phyloP scores from a whole-genome alignment of 2,113 vertebrate genomes.

The Platysteira castanea region DNA sequence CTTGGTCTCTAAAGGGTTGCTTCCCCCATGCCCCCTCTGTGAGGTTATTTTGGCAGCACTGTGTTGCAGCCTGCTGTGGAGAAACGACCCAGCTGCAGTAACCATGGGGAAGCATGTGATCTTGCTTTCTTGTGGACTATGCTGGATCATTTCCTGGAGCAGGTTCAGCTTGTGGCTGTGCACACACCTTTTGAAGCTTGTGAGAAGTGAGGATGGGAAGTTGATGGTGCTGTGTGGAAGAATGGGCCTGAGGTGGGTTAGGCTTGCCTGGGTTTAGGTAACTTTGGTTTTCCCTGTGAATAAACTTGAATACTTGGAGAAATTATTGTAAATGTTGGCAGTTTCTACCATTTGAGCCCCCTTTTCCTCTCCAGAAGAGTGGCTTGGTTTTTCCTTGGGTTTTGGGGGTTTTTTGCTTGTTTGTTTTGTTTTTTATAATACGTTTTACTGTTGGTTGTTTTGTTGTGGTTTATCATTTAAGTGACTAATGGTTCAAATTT shows the following conservation, averaged over 20 bases:
- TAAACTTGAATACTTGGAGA: neutral
- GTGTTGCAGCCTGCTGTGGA: neutral
- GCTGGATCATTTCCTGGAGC: neutral
- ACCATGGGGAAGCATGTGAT: fast-evolving
- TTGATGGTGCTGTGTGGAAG: neutral
- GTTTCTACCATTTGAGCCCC: neutral
- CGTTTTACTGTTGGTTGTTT: neutral
- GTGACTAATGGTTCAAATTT: neutral
- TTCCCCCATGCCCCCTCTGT: neutral
- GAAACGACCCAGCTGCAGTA: neutral
- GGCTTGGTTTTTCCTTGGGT: neutral
- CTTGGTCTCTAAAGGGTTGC: neutral
- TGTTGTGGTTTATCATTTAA: neutral
- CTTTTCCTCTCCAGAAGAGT: neutral
- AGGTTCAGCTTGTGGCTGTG: neutral
- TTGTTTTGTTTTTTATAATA: neutral
- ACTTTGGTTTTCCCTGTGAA: neutral
- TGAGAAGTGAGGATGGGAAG: neutral
- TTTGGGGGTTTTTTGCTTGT: neutral
- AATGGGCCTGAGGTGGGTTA: neutral
- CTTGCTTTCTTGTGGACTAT: neutral
- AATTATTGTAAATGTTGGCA: neutral
- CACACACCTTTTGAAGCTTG: neutral
- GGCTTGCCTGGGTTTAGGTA: neutral
- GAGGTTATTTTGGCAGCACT: neutral